Percentiles rank a stretch among this genome's conserved stretches.
phyloP scores from a whole-genome alignment of 2,888 invertebrate genomes.

The Machimus atricapillus region DNA sequence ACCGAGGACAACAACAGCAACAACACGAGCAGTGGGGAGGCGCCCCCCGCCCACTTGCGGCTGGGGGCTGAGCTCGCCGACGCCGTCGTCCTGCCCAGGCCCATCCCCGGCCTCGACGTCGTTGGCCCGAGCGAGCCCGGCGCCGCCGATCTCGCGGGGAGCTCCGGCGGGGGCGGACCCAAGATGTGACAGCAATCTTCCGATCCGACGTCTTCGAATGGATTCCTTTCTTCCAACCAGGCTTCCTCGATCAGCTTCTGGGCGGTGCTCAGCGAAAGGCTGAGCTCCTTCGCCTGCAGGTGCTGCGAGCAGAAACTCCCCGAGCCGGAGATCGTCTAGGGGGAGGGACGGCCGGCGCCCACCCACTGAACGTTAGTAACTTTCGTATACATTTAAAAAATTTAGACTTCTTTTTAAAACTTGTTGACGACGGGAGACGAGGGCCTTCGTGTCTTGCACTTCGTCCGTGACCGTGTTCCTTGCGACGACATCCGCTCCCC shows the following conservation, averaged over 20 bases:
- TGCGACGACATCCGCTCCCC: not conserved
- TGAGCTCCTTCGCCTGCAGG: constrained; percentile 60
- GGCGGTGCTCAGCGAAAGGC: constrained; percentile 60
- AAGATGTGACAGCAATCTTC: constrained; percentile 62
- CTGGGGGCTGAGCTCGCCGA: constrained; percentile 53
- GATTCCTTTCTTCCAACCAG: constrained; percentile 41
- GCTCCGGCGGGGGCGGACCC: constrained; percentile 52
- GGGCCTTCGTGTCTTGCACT: not conserved
- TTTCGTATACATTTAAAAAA: not conserved
- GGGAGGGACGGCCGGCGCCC: not conserved
- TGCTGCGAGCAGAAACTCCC: constrained; percentile 62
- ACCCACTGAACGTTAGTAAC: not conserved
- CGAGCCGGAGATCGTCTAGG: constrained; percentile 61
- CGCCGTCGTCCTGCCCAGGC: constrained; percentile 49
- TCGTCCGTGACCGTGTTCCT: not conserved
- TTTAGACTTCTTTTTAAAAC: not conserved
- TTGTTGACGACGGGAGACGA: not conserved
- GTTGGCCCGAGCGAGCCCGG: constrained; percentile 47
- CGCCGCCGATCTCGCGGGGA: constrained; percentile 19
- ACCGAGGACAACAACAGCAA: constrained; percentile 58
- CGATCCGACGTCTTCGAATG: constrained; percentile 57
- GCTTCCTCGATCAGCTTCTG: constrained; percentile 56
- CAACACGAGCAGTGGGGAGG: constrained; percentile 59
- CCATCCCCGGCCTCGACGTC: constrained; percentile 49
- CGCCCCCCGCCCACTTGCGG: constrained; percentile 56